Evolutionary conservation across 1,140 invertebrate species (phyloP), one percentile per base, ranked within the genome.

Genomic region (Teleopsis dalmanni): DNA sequence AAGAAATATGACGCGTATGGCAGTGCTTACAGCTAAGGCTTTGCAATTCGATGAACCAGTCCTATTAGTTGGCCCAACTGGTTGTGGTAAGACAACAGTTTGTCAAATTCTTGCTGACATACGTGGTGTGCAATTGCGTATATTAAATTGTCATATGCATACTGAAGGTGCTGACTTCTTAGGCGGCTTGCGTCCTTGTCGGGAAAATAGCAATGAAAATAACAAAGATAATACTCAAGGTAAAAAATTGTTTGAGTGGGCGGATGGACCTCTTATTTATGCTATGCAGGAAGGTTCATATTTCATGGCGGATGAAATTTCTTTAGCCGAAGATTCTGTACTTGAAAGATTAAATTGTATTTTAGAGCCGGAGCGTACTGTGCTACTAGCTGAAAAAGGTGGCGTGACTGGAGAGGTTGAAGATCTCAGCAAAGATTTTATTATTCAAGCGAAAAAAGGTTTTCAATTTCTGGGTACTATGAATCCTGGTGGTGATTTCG

Each of bases 401-500:
- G 73, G 75, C 50, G 61, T 68, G 4, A 54, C 71, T 9, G 14
- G 21, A 4, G 62, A 72, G 14, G 71, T 74, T 19, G 74, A 82
- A 26, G 49, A 53, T 14, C 50, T 65, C 2, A 72, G 71, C 53
- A 72, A 76, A 1, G 78, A 81, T 58, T 76, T 78, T 52, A 70
- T 85, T 2, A 79, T 92, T 27, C 73, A 76, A 25, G 95, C 96
- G 0, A 60, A 82, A 51, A 58, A 81, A 11, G 78, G 81, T 10
- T 99, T 99, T 68, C 81, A 90, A 52, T 90, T 99, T 58, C 81
- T 99, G 47, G 92, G 92, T 7, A 99, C 97, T 1, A 99, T 99
- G 97, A 99, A 99, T 77, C 97, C 97, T 18, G 95, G 95, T 14
- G 96, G 97, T 9, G 97, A 99, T 78, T 99, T 91, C 74, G 97